Conservation (phyloP, 2,113 vertebrate species). For the Bufo bufo region DNA sequence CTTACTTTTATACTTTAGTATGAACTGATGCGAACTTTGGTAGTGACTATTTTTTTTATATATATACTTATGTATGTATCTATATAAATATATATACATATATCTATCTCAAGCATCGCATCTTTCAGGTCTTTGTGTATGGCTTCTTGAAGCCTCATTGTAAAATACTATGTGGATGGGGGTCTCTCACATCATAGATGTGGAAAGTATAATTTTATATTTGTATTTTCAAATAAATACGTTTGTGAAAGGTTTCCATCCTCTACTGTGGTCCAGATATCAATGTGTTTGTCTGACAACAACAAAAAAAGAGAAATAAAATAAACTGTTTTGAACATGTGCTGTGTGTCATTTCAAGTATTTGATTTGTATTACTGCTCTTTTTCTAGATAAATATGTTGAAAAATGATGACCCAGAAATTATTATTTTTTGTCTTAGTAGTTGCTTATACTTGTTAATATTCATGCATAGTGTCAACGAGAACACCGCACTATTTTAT, state of each 20-base stretch:
- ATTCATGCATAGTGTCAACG: too few relatives aligned
- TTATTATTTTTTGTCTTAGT: too few relatives aligned
- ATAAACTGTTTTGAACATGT: conserved; percentile 92
- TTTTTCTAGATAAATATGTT: background rate
- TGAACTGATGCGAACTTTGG: conserved; percentile 86
- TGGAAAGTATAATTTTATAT: conserved; percentile 99
- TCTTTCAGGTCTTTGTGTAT: conserved; percentile 98
- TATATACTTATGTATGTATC: conserved; percentile 78
- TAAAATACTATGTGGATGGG: conserved; percentile 96
- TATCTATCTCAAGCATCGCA: conserved; percentile 91
- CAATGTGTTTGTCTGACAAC: conserved; percentile 97
- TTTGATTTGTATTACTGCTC: background rate
- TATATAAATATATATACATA: conserved; percentile 75
- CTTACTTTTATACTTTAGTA: conserved; percentile 87
- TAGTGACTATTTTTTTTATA: conserved; percentile 82
- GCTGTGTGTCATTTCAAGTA: conserved; percentile 3
- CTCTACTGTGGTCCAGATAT: conserved; percentile 99
- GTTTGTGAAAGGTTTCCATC: conserved; percentile 99
- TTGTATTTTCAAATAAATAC: conserved; percentile 99
- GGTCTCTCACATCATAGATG: conserved; percentile 99
- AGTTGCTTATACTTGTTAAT: too few relatives aligned
- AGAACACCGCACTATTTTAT: too few relatives aligned
- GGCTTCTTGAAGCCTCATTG: conserved; percentile 97
- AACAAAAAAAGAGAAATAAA: conserved; percentile 78
- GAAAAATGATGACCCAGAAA: too few relatives aligned